These are phyloP conservation scores for Botia kubotai DNA, from an alignment of 2,797 vertebrate species.

Conservation along the genomic window DNA sequence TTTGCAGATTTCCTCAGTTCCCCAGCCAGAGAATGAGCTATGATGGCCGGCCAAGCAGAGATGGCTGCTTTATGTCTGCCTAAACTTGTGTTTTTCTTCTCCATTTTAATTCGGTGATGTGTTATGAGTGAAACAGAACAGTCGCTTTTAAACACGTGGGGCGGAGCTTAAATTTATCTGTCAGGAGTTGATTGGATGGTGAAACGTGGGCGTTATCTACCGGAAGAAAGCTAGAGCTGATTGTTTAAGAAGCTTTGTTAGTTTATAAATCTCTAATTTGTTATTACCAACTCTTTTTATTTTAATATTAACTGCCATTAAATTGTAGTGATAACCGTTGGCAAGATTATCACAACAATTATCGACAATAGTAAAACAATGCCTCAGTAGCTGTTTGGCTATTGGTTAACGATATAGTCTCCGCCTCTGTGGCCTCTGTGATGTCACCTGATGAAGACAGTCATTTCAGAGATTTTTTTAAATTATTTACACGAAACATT, in stretches of 20 bases:
- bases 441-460: background rate
- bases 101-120: background rate
- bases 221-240: too few species aligned
- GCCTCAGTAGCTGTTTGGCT: background rate
- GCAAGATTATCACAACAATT: background rate
- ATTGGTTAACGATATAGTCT: background rate
- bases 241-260: too few species aligned
- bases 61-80: background rate
- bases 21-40: slow-evolving; percentile 18
- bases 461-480: background rate
- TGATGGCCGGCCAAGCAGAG: slow-evolving; percentile 19
- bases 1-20: slow-evolving; percentile 15
- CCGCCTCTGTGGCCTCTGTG: background rate
- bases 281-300: too few species aligned
- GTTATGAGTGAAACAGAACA: background rate
- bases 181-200: background rate
- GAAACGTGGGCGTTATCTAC: background rate
- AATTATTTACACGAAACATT: background rate
- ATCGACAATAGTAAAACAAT: background rate
- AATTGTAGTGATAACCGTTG: too few species aligned
- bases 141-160: background rate
- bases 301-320: too few species aligned
- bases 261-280: too few species aligned
- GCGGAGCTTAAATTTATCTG: background rate
- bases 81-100: background rate